Conservation (phyloP, 2,113 vertebrate species). For the Paralichthys olivaceus region DNA sequence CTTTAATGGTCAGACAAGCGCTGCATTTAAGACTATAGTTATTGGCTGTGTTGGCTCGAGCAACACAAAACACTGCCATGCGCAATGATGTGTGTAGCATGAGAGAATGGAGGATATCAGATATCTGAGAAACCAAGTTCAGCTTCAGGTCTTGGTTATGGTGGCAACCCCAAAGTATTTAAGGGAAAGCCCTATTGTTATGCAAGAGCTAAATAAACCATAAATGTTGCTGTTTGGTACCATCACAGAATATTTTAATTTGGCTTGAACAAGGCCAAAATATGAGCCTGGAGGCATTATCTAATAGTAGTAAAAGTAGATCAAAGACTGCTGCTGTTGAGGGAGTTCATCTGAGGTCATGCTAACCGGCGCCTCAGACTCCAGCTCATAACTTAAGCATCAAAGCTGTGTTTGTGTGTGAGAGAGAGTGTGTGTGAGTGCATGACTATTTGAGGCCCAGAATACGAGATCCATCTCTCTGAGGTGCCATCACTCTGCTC, state of each 20-base stretch:
- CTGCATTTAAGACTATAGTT: constrained; percentile 40
- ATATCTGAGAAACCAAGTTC: constrained; percentile 65
- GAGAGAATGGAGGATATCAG: constrained; percentile 54
- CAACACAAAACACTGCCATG: constrained; percentile 51
- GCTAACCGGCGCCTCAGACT: constrained; percentile 57
- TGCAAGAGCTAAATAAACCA: constrained; percentile 54
- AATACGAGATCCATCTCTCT: constrained; percentile 58
- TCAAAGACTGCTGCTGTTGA: constrained; percentile 64
- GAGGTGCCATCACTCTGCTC: constrained; percentile 73
- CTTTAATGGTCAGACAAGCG: constrained; percentile 48
- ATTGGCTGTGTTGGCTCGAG: constrained; percentile 33
- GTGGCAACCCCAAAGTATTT: constrained; percentile 54
- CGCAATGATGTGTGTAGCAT: constrained; percentile 25
- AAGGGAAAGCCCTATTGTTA: constrained; percentile 53
- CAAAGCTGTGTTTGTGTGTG: constrained; percentile 71
- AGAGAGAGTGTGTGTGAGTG: constrained; percentile 31
- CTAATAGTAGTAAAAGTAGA: constrained; percentile 61
- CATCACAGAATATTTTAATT: constrained; percentile 48
- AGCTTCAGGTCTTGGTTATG: constrained; percentile 62
- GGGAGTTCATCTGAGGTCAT: constrained; percentile 75
- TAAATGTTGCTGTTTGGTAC: constrained; percentile 41
- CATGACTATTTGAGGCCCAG: constrained; percentile 58
- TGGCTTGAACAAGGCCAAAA: constrained; percentile 45
- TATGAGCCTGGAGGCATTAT: constrained; percentile 50
- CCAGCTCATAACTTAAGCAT: constrained; percentile 75